Evolutionary conservation across 2,797 vertebrate genomes (phyloP).

Genomic region (Cryptoprocta ferox): DNA sequence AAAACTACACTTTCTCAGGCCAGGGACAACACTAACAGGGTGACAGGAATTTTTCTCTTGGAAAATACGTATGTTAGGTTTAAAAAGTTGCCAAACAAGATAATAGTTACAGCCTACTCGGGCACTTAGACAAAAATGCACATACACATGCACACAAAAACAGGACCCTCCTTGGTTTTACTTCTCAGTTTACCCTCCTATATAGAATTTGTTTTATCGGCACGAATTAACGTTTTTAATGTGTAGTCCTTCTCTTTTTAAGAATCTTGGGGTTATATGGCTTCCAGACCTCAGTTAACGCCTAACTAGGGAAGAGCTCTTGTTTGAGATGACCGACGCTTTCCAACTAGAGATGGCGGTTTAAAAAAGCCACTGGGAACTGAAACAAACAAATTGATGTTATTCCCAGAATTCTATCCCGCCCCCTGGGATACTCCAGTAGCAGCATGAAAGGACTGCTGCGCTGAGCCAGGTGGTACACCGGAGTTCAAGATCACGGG

Average conservation of each 20-base stretch:
- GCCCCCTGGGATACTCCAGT: not conserved
- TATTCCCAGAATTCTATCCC: not conserved
- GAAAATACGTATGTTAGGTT: not conserved
- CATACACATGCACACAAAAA: not conserved
- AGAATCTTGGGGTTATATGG: constrained; percentile 21
- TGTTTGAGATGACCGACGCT: not conserved
- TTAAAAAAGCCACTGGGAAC: not conserved
- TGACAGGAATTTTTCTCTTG: not conserved
- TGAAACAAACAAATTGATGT: not conserved
- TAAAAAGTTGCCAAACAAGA: not conserved
- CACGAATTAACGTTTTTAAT: not conserved
- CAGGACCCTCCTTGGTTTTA: not conserved
- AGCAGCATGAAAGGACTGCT: not conserved
- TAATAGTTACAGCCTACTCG: not conserved
- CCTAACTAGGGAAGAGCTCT: not conserved
- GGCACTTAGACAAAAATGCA: not conserved
- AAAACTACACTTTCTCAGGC: not conserved
- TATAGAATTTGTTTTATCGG: not conserved
- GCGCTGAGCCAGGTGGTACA: not conserved
- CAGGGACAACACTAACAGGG: not conserved
- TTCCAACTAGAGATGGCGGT: not conserved
- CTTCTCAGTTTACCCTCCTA: not conserved
- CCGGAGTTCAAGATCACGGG: not conserved
- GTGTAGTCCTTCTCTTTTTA: not conserved
- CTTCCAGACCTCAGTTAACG: not conserved